Evolutionary conservation across 2,113 vertebrate species (phyloP).

Genomic region (human): GRCh38 chr16:51146001-51146500

Average conservation of each 20-base stretch:
- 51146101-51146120: slow-evolving; percentile 4
- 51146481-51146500: slow-evolving; percentile 95
- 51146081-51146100: slow-evolving; percentile 1
- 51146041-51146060: not conserved
- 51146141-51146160: not conserved
- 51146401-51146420: slow-evolving; percentile 89
- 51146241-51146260: slow-evolving; percentile 6
- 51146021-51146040: slow-evolving; percentile 31
- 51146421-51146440: slow-evolving; percentile 92
- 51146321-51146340: slow-evolving; percentile 73
- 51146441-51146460: slow-evolving; percentile 94
- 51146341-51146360: slow-evolving; percentile 89
- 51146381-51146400: slow-evolving; percentile 90
- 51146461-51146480: slow-evolving; percentile 95
- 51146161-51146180: slow-evolving; percentile 18
- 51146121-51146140: slow-evolving; percentile 33
- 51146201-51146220: not conserved
- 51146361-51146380: slow-evolving; percentile 97
- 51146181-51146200: not conserved
- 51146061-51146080: slow-evolving; percentile 47
- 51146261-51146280: slow-evolving; percentile 7
- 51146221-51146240: not conserved
- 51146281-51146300: slow-evolving; percentile 55
- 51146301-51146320: slow-evolving; percentile 65
- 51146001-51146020: not conserved